These are phyloP conservation scores for Palythoa grandiflora DNA, from an alignment of 92 coral and sea anemone genomes.

Conservation along the genomic window DNA sequence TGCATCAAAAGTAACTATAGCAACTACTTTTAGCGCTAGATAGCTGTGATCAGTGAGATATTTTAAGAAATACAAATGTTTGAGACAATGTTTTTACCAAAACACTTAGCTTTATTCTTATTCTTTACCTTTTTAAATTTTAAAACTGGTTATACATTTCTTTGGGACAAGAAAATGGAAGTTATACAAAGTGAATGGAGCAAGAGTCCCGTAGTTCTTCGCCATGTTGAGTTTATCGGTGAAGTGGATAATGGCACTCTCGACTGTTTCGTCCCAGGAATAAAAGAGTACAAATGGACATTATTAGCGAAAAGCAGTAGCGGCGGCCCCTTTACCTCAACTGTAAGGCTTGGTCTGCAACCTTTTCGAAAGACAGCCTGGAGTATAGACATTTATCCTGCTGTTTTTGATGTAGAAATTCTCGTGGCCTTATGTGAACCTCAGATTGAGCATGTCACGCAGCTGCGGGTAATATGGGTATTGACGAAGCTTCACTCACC, in stretches of 20 bases:
- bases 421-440: slow-evolving; percentile 43
- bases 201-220: slow-evolving; percentile 67
- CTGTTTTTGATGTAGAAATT: slow-evolving; percentile 41
- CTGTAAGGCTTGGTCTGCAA: slow-evolving; percentile 25
- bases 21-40: background rate
- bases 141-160: slow-evolving; percentile 32
- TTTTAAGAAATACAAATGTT: background rate
- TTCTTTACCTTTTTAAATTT: background rate
- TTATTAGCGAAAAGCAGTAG: slow-evolving; percentile 49
- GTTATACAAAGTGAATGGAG: slow-evolving; percentile 63
- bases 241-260: slow-evolving; percentile 88
- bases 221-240: slow-evolving; percentile 95
- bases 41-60: background rate
- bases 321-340: slow-evolving; percentile 36
- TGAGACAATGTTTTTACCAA: background rate
- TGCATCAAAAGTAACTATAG: slow-evolving; percentile 17
- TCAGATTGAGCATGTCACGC: slow-evolving; percentile 20
- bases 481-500: slow-evolving; percentile 89
- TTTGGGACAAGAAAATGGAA: slow-evolving; percentile 73
- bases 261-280: slow-evolving; percentile 86
- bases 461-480: slow-evolving; percentile 52
- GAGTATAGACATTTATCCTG: slow-evolving; percentile 30
- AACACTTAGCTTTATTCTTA: background rate
- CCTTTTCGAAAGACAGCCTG: slow-evolving; percentile 40
- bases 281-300: slow-evolving; percentile 68